Conservation (phyloP, 2,113 vertebrate genomes). For the Litocranius walleri region DNA sequence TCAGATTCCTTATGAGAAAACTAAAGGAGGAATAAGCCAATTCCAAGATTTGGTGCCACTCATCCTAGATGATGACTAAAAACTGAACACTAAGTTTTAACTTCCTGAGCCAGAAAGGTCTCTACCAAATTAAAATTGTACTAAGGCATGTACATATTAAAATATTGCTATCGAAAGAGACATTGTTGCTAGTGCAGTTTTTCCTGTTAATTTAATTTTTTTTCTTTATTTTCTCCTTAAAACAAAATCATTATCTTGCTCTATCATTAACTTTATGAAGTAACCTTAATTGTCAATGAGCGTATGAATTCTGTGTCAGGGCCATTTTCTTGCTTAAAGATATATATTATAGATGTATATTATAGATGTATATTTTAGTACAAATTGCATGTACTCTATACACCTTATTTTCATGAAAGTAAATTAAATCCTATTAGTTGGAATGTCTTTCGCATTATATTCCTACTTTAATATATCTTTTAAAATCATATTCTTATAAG, state of each 20-base stretch:
- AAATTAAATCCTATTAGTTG: conserved; percentile 48
- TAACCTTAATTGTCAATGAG: neutral
- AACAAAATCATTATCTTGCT: neutral
- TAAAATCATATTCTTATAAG: conserved; percentile 47
- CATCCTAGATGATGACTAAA: neutral
- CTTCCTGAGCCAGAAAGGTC: neutral
- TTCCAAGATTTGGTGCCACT: neutral
- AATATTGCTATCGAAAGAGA: neutral
- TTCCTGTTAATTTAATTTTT: neutral
- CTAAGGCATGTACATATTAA: neutral
- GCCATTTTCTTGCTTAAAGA: neutral
- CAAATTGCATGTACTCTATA: neutral
- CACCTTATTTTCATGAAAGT: neutral
- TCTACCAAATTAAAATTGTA: neutral
- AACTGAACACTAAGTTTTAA: neutral
- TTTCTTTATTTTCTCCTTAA: conserved; percentile 11
- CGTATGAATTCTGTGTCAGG: neutral
- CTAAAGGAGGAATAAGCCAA: neutral
- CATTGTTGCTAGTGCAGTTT: neutral
- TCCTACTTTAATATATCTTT: neutral
- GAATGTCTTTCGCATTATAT: neutral
- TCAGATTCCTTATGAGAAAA: neutral
- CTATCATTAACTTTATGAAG: neutral
- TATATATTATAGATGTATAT: neutral
- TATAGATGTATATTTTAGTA: neutral